These are phyloP conservation scores for Drosophila sordidapex DNA, from an alignment of 2,888 invertebrate species.

Conservation along the genomic window DNA sequence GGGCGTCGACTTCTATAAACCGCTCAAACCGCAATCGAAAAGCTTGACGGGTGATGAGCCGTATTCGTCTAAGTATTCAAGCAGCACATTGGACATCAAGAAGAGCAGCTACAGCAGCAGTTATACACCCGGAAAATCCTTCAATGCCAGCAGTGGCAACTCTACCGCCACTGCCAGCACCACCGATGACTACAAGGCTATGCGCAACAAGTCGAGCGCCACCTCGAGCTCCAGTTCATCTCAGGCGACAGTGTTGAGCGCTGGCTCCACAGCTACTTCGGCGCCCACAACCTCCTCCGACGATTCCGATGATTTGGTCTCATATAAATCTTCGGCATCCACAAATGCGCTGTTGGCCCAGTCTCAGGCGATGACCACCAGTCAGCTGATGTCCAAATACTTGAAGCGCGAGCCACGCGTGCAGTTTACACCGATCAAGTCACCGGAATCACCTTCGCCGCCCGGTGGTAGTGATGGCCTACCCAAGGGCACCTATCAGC, in stretches of 20 bases:
- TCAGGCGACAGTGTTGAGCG: constrained; percentile 83
- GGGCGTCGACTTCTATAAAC: constrained; percentile 82
- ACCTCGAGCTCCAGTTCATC: constrained; percentile 83
- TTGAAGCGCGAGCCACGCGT: constrained; percentile 84
- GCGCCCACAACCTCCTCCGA: constrained; percentile 83
- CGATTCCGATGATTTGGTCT: constrained; percentile 83
- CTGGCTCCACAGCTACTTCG: constrained; percentile 83
- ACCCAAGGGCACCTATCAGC: constrained; percentile 83
- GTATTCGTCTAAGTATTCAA: constrained; percentile 67
- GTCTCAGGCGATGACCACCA: constrained; percentile 84
- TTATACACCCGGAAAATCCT: constrained; percentile 62
- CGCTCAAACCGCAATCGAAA: constrained; percentile 80
- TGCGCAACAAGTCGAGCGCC: constrained; percentile 82
- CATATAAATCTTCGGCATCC: constrained; percentile 83
- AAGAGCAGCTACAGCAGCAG: constrained; percentile 65
- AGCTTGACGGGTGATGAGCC: constrained; percentile 57
- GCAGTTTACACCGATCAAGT: constrained; percentile 83
- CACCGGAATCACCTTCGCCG: constrained; percentile 83
- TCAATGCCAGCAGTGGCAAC: constrained; percentile 55
- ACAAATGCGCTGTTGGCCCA: constrained; percentile 84
- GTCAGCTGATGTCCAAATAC: constrained; percentile 84
- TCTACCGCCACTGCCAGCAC: constrained; percentile 71
- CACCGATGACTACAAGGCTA: constrained; percentile 81
- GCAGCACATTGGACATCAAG: constrained; percentile 66
- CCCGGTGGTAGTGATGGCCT: constrained; percentile 79